Conservation (phyloP, 2,888 invertebrate genomes). For the Anodontia alba region DNA sequence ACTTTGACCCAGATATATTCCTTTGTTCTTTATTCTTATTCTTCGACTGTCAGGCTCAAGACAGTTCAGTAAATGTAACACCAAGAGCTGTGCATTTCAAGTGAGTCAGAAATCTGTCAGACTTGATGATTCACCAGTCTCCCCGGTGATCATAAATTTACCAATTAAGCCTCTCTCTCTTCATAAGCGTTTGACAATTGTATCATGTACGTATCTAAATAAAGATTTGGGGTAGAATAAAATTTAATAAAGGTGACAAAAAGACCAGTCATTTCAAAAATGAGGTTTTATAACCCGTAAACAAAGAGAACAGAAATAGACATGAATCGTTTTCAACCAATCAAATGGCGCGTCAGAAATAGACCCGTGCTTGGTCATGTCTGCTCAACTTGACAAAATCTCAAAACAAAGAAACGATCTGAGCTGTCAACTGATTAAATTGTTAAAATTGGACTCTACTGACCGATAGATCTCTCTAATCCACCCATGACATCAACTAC, state of each 20-base stretch:
- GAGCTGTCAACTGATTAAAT: neutral
- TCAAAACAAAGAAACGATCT: conserved; percentile 56
- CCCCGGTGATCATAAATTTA: conserved; percentile 20
- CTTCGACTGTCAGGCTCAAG: neutral
- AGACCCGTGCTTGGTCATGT: conserved; percentile 73
- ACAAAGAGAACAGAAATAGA: conserved; percentile 67
- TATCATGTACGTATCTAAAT: too few relatives aligned
- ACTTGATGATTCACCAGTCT: conserved; percentile 46
- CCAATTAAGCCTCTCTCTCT: conserved; percentile 8
- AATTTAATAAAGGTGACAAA: neutral
- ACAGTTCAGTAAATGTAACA: conserved; percentile 16
- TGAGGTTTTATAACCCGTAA: conserved; percentile 28
- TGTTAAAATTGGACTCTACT: neutral
- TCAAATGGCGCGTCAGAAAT: conserved; percentile 68
- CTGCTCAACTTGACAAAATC: conserved; percentile 66
- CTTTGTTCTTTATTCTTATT: neutral
- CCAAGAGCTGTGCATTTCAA: neutral
- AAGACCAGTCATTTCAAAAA: neutral
- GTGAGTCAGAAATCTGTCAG: conserved; percentile 45
- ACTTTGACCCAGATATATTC: neutral
- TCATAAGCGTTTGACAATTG: too few relatives aligned
- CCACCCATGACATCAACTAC: neutral
- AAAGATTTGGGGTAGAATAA: too few relatives aligned
- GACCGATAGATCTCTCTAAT: neutral
- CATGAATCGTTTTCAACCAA: conserved; percentile 68